Conservation (phyloP, 2,888 invertebrate genomes). For the Polydrusus tereticollis region DNA sequence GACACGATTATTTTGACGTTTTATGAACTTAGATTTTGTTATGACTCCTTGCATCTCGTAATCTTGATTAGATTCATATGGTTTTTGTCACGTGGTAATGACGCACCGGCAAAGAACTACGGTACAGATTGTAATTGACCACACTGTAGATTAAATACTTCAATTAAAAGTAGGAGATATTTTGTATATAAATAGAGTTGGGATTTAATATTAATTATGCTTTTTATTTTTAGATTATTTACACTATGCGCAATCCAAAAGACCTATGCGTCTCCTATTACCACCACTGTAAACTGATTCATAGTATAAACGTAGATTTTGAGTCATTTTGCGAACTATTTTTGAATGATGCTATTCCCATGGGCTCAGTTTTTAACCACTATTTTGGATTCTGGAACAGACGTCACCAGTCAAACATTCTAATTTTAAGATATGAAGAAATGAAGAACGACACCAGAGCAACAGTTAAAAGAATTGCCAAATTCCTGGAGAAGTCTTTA, state of each 20-base stretch:
- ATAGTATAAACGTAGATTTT: constrained; percentile 69
- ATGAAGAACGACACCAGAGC: constrained; percentile 51
- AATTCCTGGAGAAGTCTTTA: constrained; percentile 57
- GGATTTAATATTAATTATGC: neutral
- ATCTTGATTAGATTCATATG: too few relatives aligned
- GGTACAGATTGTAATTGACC: too few relatives aligned
- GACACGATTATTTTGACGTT: too few relatives aligned
- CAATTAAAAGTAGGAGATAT: too few relatives aligned
- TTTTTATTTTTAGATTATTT: constrained; percentile 71
- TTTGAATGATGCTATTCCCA: constrained; percentile 57
- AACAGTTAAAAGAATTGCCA: constrained; percentile 55
- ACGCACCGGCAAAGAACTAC: too few relatives aligned
- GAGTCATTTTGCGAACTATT: constrained; percentile 71
- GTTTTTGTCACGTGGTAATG: too few relatives aligned
- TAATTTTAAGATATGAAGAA: constrained; percentile 62
- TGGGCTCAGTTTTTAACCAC: constrained; percentile 42
- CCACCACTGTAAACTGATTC: constrained; percentile 74
- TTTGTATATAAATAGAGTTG: neutral
- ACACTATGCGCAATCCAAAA: constrained; percentile 78
- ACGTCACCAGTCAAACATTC: constrained; percentile 57
- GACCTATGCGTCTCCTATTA: constrained; percentile 79
- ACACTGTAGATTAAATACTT: too few relatives aligned
- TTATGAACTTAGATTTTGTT: too few relatives aligned
- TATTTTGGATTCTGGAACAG: constrained; percentile 57
- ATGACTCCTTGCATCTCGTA: too few relatives aligned